Percentiles rank a stretch among this genome's conserved stretches.
phyloP scores from a whole-genome alignment of 2,113 vertebrate species.

The Trochalopteron elliotii region DNA sequence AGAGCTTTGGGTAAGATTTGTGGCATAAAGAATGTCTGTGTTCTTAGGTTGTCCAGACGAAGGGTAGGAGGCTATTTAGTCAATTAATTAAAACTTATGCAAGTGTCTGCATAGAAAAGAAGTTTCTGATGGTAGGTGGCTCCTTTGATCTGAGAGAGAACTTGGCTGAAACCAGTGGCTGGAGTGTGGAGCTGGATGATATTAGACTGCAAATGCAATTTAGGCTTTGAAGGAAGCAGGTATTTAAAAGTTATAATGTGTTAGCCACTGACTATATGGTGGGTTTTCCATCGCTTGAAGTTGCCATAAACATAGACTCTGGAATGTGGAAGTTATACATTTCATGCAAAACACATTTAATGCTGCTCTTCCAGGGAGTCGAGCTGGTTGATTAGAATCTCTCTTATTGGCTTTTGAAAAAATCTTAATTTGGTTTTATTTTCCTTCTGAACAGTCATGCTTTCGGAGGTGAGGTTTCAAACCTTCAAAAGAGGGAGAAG shows the following conservation, averaged over 20 bases:
- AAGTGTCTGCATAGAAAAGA: constrained; percentile 24
- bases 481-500: not conserved
- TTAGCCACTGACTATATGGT: not conserved
- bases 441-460: not conserved
- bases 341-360: not conserved
- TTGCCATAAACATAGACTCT: not conserved
- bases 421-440: not conserved
- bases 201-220: not conserved
- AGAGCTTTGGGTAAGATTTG: not conserved
- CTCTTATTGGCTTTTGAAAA: not conserved
- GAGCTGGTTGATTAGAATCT: not conserved
- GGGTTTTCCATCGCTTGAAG: not conserved
- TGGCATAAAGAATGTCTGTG: not conserved
- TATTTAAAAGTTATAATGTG: not conserved
- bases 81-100: constrained; percentile 24
- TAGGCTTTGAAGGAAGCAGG: not conserved
- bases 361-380: not conserved
- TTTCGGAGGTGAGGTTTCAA: not conserved
- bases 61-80: not conserved
- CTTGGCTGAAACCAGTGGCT: not conserved
- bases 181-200: not conserved
- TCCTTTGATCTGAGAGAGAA: constrained; percentile 14
- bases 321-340: not conserved
- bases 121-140: not conserved
- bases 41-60: not conserved